Conservation (phyloP, 1,140 invertebrate genomes). For the Lordiphosa collinella region DNA sequence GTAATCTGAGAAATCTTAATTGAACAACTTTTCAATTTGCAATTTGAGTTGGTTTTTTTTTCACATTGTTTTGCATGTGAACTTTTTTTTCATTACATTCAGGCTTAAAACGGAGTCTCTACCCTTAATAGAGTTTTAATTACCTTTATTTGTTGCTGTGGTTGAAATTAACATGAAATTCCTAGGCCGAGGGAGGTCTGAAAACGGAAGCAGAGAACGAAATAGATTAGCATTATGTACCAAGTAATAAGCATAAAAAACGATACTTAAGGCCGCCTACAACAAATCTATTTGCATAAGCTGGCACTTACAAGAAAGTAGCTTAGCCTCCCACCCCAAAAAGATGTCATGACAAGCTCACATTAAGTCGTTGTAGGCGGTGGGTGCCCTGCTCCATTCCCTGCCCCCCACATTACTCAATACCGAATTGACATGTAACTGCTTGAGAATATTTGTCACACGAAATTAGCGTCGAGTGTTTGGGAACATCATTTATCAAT, state of each 20-base stretch:
- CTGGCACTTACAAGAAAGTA: conserved; percentile 17
- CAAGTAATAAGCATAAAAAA: conserved; percentile 9
- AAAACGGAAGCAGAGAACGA: conserved; percentile 19
- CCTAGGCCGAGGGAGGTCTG: neutral
- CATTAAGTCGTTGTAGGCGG: too few relatives aligned
- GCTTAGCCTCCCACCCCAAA: neutral
- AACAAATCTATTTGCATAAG: conserved; percentile 7
- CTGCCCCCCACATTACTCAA: neutral
- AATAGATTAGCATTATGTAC: conserved; percentile 30
- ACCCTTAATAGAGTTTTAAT: conserved; percentile 58
- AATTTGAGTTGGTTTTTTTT: too few relatives aligned
- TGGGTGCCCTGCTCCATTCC: too few relatives aligned
- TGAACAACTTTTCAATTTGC: too few relatives aligned
- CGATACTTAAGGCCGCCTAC: neutral
- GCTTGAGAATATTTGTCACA: conserved; percentile 55
- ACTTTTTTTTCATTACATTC: too few relatives aligned
- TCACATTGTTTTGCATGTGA: too few relatives aligned
- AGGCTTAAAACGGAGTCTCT: too few relatives aligned
- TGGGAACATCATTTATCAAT: conserved; percentile 68
- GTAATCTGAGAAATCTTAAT: too few relatives aligned
- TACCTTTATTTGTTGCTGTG: conserved; percentile 36
- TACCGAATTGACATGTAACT: conserved; percentile 53
- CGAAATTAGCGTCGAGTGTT: conserved; percentile 55
- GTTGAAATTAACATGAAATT: conserved; percentile 53
- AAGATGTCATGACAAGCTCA: too few relatives aligned